These are phyloP conservation scores for Amia ocellicauda DNA, from an alignment of 2,113 vertebrate genomes.

Conservation along the genomic window DNA sequence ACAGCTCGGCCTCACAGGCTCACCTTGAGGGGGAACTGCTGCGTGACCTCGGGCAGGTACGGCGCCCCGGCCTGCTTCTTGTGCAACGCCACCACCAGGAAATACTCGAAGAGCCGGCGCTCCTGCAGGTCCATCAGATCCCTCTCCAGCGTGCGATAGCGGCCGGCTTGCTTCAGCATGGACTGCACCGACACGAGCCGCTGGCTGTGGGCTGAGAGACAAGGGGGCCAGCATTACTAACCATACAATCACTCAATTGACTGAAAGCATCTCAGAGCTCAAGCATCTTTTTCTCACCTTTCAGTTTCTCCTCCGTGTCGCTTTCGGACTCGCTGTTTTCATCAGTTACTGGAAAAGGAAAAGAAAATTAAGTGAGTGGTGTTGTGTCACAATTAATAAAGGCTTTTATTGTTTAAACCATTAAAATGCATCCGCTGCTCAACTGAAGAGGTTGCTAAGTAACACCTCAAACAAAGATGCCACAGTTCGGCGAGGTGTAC, in stretches of 20 bases:
- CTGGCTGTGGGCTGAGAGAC: constrained; percentile 81
- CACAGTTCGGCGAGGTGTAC: no score
- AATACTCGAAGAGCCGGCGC: constrained; percentile 92
- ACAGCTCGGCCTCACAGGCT: no score
- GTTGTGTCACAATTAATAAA: no score
- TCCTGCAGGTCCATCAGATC: constrained; percentile 83
- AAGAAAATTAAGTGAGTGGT: no score
- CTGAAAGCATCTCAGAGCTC: no score
- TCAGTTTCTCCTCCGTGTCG: constrained; percentile 91
- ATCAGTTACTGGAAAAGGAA: constrained; percentile 72
- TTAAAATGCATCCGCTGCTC: no score
- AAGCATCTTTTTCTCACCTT: constrained; percentile 69
- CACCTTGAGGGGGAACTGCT: constrained; percentile 94
- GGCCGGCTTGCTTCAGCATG: constrained; percentile 79
- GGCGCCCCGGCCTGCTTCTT: constrained; percentile 84
- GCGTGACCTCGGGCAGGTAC: constrained; percentile 88
- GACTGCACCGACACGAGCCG: constrained; percentile 88
- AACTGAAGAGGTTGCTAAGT: no score
- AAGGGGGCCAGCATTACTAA: no score
- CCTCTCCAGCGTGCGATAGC: constrained; percentile 76
- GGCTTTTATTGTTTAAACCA: no score
- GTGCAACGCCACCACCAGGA: constrained; percentile 88
- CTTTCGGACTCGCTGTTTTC: constrained; percentile 97
- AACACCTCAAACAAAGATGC: no score
- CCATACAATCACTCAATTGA: no score